Base-by-base conservation (phyloP, 2,113 vertebrate species). In the Ailurus styani region DNA sequence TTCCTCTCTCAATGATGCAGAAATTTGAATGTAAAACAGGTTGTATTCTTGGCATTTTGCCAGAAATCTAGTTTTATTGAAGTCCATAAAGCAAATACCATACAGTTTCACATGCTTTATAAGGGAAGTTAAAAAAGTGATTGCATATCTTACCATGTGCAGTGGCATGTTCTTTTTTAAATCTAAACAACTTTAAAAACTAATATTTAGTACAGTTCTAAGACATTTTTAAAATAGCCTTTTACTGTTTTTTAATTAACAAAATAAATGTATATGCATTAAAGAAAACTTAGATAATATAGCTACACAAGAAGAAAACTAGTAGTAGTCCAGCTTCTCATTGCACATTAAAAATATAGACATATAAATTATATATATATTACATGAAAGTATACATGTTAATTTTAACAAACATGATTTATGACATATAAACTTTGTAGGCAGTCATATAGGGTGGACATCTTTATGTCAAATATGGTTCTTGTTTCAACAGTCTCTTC, bases 21-120 rank as follows among this genome's bases (percentile, higher is more conserved):
- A 96, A 95, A 75, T 90, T 11, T 91, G 40, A 91, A 96, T 96
- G 40, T 88, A n/a, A 97, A 97, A 68, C 42, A 66, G 29, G 47
- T 89, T 96, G 20, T 90, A 8, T 31, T 95, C 27, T 78, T 96
- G 68, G 72, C 27, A 73, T 52, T 81, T 87, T 97, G 62, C 78
- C 60, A 87, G 31, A 90, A 85, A 40, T 70, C 34, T 70, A 37
- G 11, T 77, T 96, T 96, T 93, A 66, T 86, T 84, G 68, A 93
- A 87, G 23, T 45, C 10, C 13, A 42, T 83, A 86, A 93, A 81
- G 29, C 18, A 81, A 85, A 85, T 7, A 66, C 18, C 66, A 4
- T 47, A 7, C 0, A 84, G 70, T 60, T 77, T 73, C 55, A 47
- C 20, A 29, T 47, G 18, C 21, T 85, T 55, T 82, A 94, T 55